A percentile compares a stretch with the other conserved stretches of the same genome.
phyloP scores from a whole-genome alignment of 2,113 vertebrate species.

The Buteo buteo region DNA sequence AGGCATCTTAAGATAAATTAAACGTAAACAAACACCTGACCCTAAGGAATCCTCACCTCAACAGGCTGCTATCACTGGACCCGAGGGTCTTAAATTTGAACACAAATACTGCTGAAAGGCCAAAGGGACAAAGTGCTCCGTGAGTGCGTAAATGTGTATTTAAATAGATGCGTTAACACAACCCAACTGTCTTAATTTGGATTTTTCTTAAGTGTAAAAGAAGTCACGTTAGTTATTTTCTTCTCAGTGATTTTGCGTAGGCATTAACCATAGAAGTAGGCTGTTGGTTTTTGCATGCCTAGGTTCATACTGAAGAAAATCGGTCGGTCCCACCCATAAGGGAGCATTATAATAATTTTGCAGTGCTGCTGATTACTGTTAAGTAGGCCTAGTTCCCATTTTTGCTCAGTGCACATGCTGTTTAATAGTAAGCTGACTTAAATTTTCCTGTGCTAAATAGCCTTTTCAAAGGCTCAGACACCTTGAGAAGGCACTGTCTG shows the following conservation, averaged over 20 bases:
- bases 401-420: not conserved
- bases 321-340: constrained; percentile 80
- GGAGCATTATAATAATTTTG: constrained; percentile 78
- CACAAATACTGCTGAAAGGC: not conserved
- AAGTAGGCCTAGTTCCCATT: constrained; percentile 67
- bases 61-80: too few species aligned
- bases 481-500: not conserved
- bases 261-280: not conserved
- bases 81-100: not conserved
- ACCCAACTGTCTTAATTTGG: not conserved
- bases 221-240: not conserved
- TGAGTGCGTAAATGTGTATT: not conserved
- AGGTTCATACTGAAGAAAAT: constrained; percentile 84
- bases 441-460: not conserved
- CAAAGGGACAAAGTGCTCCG: not conserved
- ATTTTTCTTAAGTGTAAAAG: not conserved
- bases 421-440: not conserved
- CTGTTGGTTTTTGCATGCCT: constrained; percentile 76
- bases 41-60: not conserved
- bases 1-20: too few species aligned
- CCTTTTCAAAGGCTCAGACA: not conserved
- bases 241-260: not conserved
- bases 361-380: constrained; percentile 65
- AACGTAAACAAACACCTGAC: too few species aligned
- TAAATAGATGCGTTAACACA: not conserved